phyloP scores from a whole-genome alignment of 2,797 vertebrate genomes.

The Pangasius djambal region DNA sequence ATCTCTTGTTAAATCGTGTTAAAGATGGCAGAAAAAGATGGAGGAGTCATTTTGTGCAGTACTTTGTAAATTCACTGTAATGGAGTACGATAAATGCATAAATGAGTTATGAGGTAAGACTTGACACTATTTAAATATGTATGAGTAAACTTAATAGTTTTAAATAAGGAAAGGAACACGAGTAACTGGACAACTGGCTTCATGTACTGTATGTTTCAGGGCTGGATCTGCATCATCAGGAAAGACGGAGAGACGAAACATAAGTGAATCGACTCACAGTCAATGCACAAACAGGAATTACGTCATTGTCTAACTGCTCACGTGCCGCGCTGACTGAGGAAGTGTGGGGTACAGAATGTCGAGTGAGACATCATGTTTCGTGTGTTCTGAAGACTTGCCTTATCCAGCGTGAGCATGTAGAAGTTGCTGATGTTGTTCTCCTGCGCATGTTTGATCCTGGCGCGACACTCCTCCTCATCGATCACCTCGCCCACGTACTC shows the following conservation, averaged over 20 bases:
- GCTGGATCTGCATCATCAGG: background rate
- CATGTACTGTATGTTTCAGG: background rate
- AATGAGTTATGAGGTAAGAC: background rate
- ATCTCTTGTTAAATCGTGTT: background rate
- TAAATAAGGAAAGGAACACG: background rate
- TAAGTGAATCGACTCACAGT: background rate
- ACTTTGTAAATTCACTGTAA: background rate
- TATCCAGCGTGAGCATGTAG: conserved; percentile 99
- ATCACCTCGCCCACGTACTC: conserved; percentile 98
- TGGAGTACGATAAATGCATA: background rate
- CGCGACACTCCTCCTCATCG: conserved; percentile 95
- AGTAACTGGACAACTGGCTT: background rate
- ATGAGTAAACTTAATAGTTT: background rate
- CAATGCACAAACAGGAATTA: background rate
- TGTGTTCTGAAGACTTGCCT: conserved; percentile 73
- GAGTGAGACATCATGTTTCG: background rate
- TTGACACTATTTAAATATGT: background rate
- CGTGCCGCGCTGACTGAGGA: background rate
- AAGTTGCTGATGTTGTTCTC: conserved; percentile 98
- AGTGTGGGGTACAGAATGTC: background rate
- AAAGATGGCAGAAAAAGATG: background rate
- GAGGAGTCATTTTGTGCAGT: background rate
- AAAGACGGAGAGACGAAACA: background rate
- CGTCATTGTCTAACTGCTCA: background rate
- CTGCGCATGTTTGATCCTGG: conserved; percentile 92